phyloP scores from a whole-genome alignment of 2,113 vertebrate species.

The Trematomus loennbergii region DNA sequence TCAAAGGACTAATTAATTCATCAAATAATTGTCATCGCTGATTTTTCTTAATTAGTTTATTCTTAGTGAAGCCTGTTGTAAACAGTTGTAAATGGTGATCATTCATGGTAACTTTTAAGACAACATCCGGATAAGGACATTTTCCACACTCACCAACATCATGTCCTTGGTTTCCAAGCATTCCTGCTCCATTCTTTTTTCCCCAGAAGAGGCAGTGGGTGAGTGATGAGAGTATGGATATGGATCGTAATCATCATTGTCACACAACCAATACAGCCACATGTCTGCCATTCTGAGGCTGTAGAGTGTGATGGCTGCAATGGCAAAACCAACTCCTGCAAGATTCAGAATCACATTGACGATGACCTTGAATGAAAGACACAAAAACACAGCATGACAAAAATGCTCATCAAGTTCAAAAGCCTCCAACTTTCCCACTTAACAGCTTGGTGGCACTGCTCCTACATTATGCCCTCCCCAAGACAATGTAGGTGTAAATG shows the following conservation, averaged over 20 bases:
- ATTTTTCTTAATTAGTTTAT: background rate
- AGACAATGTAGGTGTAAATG: background rate
- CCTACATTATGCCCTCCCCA: background rate
- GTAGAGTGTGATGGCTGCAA: constrained; percentile 69
- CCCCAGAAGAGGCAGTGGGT: background rate
- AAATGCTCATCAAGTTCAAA: background rate
- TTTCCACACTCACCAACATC: background rate
- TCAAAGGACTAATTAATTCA: background rate
- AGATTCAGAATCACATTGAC: constrained; percentile 63
- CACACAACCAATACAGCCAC: rapidly evolving
- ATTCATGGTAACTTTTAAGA: background rate
- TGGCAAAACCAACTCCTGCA: constrained; percentile 53
- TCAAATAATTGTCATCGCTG: background rate
- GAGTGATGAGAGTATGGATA: rapidly evolving
- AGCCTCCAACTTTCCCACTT: background rate
- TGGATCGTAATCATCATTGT: rapidly evolving
- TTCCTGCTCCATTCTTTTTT: rapidly evolving
- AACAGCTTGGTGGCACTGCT: background rate
- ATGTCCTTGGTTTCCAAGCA: background rate
- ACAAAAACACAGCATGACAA: background rate
- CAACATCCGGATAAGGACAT: background rate
- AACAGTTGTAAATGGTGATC: background rate
- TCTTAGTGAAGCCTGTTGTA: background rate
- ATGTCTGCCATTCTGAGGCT: rapidly evolving
- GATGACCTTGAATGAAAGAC: constrained; percentile 57